phyloP scores from a whole-genome alignment of 2,113 vertebrate species.

The Acrocephalus arundinaceus region DNA sequence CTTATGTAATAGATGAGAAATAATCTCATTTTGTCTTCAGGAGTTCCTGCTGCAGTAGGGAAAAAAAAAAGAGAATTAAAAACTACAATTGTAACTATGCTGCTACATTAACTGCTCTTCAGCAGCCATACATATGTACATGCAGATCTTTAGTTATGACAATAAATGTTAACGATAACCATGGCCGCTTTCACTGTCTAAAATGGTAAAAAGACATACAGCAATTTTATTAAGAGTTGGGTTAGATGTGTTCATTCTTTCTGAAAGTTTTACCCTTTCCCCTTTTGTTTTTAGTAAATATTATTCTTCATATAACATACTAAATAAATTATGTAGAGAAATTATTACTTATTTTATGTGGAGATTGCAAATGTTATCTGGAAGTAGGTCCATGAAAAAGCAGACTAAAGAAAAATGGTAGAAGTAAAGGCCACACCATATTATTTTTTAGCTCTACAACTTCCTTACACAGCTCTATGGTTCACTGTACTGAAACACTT shows the following conservation, averaged over 20 bases:
- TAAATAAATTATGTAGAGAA: not conserved
- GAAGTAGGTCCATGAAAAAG: not conserved
- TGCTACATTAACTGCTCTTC: not conserved
- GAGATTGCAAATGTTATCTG: not conserved
- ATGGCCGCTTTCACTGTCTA: not conserved
- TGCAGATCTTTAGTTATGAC: not conserved
- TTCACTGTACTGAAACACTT: not conserved
- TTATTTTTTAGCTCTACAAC: not conserved
- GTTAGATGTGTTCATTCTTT: not conserved
- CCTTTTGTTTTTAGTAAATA: not conserved
- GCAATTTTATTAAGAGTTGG: not conserved
- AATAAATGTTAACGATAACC: not conserved
- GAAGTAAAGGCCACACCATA: not conserved
- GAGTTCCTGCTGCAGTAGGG: slow-evolving; percentile 84
- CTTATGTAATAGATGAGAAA: slow-evolving; percentile 98
- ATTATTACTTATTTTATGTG: not conserved
- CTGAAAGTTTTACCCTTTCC: not conserved
- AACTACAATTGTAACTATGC: not conserved
- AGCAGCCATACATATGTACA: not conserved
- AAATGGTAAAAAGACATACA: not conserved
- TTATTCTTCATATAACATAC: not conserved
- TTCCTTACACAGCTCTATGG: not conserved
- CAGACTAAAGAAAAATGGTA: not conserved
- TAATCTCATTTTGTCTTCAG: slow-evolving; percentile 98
- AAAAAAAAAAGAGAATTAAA: not conserved